Evolutionary conservation across 2,888 invertebrate genomes (phyloP).

Genomic region (Alviniconcha strummeri): DNA sequence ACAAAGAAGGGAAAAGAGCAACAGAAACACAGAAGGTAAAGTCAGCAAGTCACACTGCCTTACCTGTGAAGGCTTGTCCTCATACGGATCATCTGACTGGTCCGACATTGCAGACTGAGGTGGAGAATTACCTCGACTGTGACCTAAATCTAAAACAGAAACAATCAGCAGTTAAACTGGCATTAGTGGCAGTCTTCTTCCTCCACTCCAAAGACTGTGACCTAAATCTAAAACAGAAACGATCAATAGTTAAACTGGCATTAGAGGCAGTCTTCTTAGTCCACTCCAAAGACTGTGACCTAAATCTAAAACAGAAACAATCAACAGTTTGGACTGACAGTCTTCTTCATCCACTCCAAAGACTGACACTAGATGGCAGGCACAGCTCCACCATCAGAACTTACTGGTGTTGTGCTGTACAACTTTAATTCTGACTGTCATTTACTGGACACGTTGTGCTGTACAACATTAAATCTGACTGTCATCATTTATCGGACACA

Average conservation of each 20-base stretch:
- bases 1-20: no score
- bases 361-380: slow-evolving; percentile 52
- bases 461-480: no score
- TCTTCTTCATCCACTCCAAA: no score
- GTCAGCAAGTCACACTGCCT: neutral
- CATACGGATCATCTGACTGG: slow-evolving; percentile 60
- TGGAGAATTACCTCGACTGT: slow-evolving; percentile 64
- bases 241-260: neutral
- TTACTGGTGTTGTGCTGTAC: no score
- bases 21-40: no score
- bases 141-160: slow-evolving; percentile 38
- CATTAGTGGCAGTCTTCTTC: no score
- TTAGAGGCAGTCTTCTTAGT: no score
- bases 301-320: slow-evolving; percentile 29
- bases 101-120: slow-evolving; percentile 60
- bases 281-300: slow-evolving; percentile 45
- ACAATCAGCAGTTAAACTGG: neutral
- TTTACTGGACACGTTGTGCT: no score
- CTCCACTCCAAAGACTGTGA: slow-evolving; percentile 41
- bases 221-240: slow-evolving; percentile 37
- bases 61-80: slow-evolving; percentile 33
- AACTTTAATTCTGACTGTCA: no score
- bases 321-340: neutral
- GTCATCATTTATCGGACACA: no score
- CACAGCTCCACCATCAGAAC: no score